phyloP scores from a whole-genome alignment of 2,113 vertebrate species.

The Alexandromys fortis region DNA sequence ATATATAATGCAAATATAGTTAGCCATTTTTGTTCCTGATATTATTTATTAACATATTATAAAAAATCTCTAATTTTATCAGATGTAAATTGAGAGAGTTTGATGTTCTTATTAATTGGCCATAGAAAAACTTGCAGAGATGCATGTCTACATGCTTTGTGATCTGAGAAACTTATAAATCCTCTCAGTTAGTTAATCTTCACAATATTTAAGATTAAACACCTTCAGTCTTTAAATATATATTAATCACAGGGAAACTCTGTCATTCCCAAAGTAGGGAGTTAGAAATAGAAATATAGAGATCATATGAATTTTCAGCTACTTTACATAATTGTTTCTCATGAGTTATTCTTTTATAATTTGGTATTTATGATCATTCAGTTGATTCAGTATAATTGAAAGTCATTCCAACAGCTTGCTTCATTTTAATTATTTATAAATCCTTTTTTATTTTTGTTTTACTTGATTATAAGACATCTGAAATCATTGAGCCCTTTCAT shows the following conservation, averaged over 20 bases:
- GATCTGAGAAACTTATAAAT: neutral
- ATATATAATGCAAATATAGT: neutral
- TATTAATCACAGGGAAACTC: conserved; percentile 5
- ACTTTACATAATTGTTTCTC: conserved; percentile 13
- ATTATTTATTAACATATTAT: neutral
- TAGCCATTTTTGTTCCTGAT: neutral
- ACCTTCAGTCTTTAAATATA: conserved; percentile 27
- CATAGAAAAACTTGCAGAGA: neutral
- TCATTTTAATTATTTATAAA: conserved; percentile 38
- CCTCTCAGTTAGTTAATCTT: neutral
- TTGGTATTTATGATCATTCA: conserved; percentile 44
- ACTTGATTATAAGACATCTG: neutral
- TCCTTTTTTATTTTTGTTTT: neutral
- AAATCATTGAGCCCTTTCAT: neutral
- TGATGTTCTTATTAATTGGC: conserved; percentile 6
- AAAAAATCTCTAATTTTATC: neutral
- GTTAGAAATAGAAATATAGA: neutral
- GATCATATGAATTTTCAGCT: neutral
- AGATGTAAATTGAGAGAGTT: neutral
- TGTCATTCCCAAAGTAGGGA: neutral
- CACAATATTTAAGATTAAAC: neutral
- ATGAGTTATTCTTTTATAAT: conserved; percentile 42
- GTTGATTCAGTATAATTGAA: conserved; percentile 30
- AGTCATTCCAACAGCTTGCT: neutral
- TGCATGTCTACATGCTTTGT: neutral